Evolutionary conservation across 2,113 vertebrate species (phyloP), one percentile per base, ranked within the genome.

Genomic region (Dinomys branickii): DNA sequence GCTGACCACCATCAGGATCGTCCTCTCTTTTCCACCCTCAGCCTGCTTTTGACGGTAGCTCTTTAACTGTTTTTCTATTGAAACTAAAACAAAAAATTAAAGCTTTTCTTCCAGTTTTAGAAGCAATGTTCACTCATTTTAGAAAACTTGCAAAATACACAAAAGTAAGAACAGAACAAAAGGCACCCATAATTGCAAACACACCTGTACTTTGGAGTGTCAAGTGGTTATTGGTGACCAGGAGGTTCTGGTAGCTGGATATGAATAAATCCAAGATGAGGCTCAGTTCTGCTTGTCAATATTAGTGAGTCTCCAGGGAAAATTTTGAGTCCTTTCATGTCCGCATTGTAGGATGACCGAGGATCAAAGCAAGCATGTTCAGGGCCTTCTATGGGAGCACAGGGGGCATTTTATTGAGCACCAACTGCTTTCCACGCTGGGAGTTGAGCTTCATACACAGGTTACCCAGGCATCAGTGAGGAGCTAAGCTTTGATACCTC

Each of bases 311-410:
- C 26, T 92, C 28, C 8, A 56, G 14, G 41, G 61, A 85, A 80
- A 82, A 1, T 5, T 9, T 10, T 52, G 56, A 44, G 26, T 20
- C 8, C 50, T 33, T 90, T 80, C 24, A 5, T 14, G 1, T 47
- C 44, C 19, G 0, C 28, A 14, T 1, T 0, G 0, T 16, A 85
- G 33, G 47, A 28, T 54, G 11, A 26, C 24, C 5, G 9, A 38
- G 0, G 19, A 69, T 56, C 38, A 52, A 82, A 50, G 38, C 1
- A 3, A 35, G 1, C 1, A 8, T 38, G 0, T 50, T 41, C 58
- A 44, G 54, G 28, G 54, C 16, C 63, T 78, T 33, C 10, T 7
- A 1, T 14, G 7, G 52, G 5, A 35, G 2, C 7, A 30, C 19
- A 24, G 0, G 5, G 16, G 2, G 84, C 16, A 24, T 11, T 33